These are phyloP conservation scores for Corbicula japonica DNA, from an alignment of 2,888 invertebrate genomes.

Conservation along the genomic window DNA sequence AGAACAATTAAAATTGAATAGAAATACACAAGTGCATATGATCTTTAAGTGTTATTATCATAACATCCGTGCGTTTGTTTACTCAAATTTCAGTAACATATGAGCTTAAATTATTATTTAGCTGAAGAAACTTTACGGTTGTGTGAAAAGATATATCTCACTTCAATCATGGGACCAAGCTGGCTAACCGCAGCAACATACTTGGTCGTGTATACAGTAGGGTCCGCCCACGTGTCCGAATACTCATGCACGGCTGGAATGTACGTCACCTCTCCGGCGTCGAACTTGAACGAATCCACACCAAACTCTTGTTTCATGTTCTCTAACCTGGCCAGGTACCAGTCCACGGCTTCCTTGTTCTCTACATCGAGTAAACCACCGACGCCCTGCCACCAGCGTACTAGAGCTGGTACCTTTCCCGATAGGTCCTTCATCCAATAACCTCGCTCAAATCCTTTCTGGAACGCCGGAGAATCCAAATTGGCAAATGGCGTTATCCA, in stretches of 20 bases:
- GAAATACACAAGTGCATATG: background rate
- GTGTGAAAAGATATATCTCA: no score
- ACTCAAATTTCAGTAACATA: no score
- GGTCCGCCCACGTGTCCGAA: conserved; percentile 63
- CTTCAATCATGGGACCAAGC: conserved; percentile 88
- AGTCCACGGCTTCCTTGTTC: conserved; percentile 92
- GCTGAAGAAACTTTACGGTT: no score
- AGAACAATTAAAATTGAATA: background rate
- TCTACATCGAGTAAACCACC: conserved; percentile 93
- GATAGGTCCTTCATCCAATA: conserved; percentile 87
- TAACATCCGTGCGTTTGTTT: background rate
- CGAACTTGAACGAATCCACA: conserved; percentile 96
- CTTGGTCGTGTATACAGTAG: conserved; percentile 71
- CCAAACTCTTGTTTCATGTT: conserved; percentile 89
- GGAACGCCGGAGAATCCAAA: conserved; percentile 94
- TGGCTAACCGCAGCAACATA: conserved; percentile 74
- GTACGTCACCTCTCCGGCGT: conserved; percentile 89
- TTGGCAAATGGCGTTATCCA: conserved; percentile 89
- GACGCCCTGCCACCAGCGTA: conserved; percentile 94
- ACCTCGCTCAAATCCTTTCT: conserved; percentile 90
- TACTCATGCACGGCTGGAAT: conserved; percentile 70
- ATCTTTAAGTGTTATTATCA: background rate
- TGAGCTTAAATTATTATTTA: no score
- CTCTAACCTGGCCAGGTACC: conserved; percentile 91
- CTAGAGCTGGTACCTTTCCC: conserved; percentile 73